phyloP scores from a whole-genome alignment of 2,113 vertebrate species.

The Gallinago jamesoni region DNA sequence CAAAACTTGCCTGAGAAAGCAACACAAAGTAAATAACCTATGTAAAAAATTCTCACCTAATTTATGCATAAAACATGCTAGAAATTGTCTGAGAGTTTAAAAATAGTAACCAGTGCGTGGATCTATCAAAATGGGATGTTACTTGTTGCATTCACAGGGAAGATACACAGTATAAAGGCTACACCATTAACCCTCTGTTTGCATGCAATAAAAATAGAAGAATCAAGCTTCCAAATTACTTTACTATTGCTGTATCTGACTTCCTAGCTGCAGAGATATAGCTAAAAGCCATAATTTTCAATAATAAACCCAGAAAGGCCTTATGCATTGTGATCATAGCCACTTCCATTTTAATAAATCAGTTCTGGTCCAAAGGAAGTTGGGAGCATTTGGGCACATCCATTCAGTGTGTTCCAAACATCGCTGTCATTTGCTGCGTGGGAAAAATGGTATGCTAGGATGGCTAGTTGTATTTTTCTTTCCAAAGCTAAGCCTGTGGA shows the following conservation, averaged over 20 bases:
- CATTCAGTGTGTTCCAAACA: not conserved
- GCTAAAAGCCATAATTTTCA: not conserved
- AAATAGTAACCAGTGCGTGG: not conserved
- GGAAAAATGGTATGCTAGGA: not conserved
- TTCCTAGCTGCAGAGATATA: not conserved
- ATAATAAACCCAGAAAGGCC: not conserved
- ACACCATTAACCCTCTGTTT: not conserved
- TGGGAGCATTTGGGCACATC: not conserved
- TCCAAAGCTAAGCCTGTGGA: not conserved
- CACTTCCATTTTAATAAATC: not conserved
- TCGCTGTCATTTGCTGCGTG: not conserved
- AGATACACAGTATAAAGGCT: not conserved
- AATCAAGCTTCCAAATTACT: not conserved
- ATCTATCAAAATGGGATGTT: fast-evolving
- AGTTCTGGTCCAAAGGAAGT: not conserved
- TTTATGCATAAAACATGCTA: not conserved
- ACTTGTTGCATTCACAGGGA: not conserved
- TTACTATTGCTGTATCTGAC: not conserved
- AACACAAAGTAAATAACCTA: not conserved
- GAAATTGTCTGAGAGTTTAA: not conserved
- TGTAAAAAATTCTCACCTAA: not conserved
- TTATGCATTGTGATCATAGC: not conserved
- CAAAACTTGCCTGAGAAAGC: not conserved
- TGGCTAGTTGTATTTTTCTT: not conserved
- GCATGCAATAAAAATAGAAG: not conserved